A percentile compares a stretch with the other conserved stretches of the same genome.
phyloP scores from a whole-genome alignment of 2,113 vertebrate genomes.

The Pomatostomus ruficeps region DNA sequence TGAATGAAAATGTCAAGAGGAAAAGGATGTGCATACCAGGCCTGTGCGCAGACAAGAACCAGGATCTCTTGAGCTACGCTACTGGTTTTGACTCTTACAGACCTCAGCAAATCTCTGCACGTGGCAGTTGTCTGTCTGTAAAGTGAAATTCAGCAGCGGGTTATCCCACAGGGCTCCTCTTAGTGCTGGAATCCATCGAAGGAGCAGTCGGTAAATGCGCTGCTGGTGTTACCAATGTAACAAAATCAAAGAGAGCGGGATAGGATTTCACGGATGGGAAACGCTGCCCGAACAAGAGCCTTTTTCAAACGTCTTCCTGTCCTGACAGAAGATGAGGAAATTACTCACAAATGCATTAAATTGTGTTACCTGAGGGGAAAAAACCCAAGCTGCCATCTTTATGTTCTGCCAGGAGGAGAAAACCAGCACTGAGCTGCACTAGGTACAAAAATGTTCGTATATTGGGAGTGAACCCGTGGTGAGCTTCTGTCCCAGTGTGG shows the following conservation, averaged over 20 bases:
- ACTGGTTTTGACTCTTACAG: neutral
- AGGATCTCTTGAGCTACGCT: neutral
- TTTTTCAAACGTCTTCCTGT: slow-evolving; percentile 17
- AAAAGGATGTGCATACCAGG: neutral
- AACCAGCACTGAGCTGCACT: neutral
- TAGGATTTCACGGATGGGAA: slow-evolving; percentile 49
- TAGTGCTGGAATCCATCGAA: neutral
- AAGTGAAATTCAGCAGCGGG: neutral
- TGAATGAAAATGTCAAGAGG: neutral
- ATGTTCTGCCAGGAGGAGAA: neutral
- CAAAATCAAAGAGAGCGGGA: slow-evolving; percentile 27
- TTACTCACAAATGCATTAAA: slow-evolving; percentile 7
- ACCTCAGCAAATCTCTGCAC: neutral
- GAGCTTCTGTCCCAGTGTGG: neutral
- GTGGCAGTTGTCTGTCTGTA: neutral
- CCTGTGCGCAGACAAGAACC: neutral
- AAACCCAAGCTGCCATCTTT: neutral
- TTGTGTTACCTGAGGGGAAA: neutral
- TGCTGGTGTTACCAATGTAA: neutral
- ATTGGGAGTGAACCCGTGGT: neutral
- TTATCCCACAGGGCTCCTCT: neutral
- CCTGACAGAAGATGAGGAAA: slow-evolving; percentile 42
- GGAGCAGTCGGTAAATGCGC: neutral
- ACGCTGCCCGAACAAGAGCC: neutral
- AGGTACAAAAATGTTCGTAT: neutral